Evolutionary conservation across 2,113 vertebrate species (phyloP).

Genomic region (Ibidorhyncha struthersii): DNA sequence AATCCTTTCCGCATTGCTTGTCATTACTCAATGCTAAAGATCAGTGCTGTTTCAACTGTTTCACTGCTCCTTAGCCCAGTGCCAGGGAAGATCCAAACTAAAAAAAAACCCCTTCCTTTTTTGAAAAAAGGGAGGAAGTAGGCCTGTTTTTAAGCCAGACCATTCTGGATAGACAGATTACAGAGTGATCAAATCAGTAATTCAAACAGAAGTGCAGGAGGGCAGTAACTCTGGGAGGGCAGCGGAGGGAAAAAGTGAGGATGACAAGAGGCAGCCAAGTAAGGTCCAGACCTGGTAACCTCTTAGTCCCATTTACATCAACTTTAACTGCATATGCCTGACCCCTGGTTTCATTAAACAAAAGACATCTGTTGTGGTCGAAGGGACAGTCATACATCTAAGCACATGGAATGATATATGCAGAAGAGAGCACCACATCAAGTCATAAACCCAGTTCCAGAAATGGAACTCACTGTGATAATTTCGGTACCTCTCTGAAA

Average conservation of each 20-base stretch:
- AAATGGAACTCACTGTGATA: not conserved
- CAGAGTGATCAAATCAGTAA: not conserved
- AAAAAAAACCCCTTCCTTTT: not conserved
- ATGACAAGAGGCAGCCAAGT: not conserved
- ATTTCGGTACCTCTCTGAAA: not conserved
- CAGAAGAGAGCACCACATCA: not conserved
- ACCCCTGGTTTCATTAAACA: not conserved
- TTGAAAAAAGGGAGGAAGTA: not conserved
- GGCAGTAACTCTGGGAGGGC: not conserved
- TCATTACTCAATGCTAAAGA: not conserved
- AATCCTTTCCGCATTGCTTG: not conserved
- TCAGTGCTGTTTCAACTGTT: not conserved
- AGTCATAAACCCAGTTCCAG: not conserved
- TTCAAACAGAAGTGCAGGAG: not conserved
- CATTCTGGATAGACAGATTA: not conserved
- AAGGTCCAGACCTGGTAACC: not conserved
- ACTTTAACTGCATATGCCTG: not conserved
- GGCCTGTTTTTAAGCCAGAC: not conserved
- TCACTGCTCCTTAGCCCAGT: not conserved
- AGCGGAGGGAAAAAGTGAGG: not conserved
- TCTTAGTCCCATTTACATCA: not conserved
- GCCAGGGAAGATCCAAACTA: not conserved
- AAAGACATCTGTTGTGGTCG: not conserved
- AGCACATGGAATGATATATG: rapidly evolving
- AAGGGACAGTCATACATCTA: not conserved